Conservation (phyloP, 1,140 invertebrate genomes). For the Caenorhabditis briggsae region DNA sequence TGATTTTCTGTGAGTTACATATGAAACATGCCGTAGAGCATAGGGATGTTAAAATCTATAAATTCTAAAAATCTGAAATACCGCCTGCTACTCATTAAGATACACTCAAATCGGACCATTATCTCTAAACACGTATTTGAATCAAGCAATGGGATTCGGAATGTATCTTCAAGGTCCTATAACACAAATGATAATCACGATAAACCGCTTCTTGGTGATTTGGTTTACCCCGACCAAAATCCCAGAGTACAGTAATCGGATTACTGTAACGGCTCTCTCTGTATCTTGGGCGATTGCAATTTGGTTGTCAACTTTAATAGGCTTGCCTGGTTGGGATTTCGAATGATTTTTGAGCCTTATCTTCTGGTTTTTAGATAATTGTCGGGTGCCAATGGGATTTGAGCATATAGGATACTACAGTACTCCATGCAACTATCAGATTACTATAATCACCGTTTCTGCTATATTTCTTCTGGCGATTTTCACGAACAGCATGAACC, state of each 20-base stretch:
- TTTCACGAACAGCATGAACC: neutral
- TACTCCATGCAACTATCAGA: neutral
- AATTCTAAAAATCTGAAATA: too few relatives aligned
- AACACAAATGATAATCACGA: slow-evolving; percentile 3
- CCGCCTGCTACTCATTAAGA: too few relatives aligned
- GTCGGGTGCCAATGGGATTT: slow-evolving; percentile 2
- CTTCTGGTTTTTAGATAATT: neutral
- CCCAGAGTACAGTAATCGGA: neutral
- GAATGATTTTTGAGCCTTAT: neutral
- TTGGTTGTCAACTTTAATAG: neutral
- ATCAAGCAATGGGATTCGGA: slow-evolving; percentile 29
- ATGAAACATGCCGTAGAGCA: too few relatives aligned
- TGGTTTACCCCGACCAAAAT: neutral
- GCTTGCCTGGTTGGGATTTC: neutral
- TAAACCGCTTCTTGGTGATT: neutral
- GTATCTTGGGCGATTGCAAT: neutral
- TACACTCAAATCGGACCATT: slow-evolving; percentile 15
- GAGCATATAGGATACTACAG: slow-evolving; percentile 5
- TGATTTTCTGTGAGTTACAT: neutral
- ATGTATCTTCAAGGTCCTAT: slow-evolving; percentile 31
- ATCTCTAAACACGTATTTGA: neutral
- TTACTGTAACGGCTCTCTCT: neutral
- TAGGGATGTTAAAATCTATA: too few relatives aligned
- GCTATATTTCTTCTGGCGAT: neutral
- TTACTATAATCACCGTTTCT: neutral